Evolutionary conservation across 2,113 vertebrate genomes (phyloP).

Genomic region (Brachyistius frenatus): DNA sequence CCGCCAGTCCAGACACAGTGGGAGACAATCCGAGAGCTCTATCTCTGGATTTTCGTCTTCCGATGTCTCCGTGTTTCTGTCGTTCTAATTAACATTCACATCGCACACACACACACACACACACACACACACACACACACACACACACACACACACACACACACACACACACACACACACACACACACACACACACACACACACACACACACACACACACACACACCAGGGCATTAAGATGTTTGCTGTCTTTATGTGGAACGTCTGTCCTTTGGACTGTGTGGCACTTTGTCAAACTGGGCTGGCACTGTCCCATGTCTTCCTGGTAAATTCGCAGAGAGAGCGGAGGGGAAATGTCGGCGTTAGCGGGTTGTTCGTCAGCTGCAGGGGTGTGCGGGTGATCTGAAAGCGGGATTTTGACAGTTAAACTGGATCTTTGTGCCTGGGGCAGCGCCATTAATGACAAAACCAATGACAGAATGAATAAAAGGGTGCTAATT

Average conservation of each 20-base stretch:
- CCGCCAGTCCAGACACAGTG: conserved; percentile 49
- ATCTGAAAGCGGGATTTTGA: conserved; percentile 61
- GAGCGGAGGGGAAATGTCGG: conserved; percentile 37
- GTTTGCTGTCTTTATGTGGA: conserved; percentile 54
- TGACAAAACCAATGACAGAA: conserved; percentile 58
- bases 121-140: conserved; percentile 24
- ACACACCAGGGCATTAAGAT: conserved; percentile 48
- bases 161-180: conserved; percentile 25
- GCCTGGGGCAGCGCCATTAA: conserved; percentile 54
- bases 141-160: conserved; percentile 36
- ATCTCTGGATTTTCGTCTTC: conserved; percentile 30
- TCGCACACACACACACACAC: conserved; percentile 26
- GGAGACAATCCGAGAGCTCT: conserved; percentile 53
- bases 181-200: conserved; percentile 34
- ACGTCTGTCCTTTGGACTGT: conserved; percentile 58
- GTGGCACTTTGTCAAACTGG: conserved; percentile 37
- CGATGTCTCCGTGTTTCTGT: conserved; percentile 19
- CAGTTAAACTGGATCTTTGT: conserved; percentile 71
- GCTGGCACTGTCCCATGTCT: conserved; percentile 51
- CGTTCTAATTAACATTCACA: conserved; percentile 58
- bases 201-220: no score
- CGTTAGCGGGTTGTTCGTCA: conserved; percentile 58
- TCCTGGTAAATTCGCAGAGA: conserved; percentile 49
- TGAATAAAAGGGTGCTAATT: conserved; percentile 65
- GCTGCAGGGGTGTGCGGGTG: conserved; percentile 35